Percentiles rank a stretch among this genome's conserved stretches.
These are phyloP conservation scores for Auanema sp. DNA, from an alignment of 2,888 invertebrate species.

Conservation along the genomic window DNA sequence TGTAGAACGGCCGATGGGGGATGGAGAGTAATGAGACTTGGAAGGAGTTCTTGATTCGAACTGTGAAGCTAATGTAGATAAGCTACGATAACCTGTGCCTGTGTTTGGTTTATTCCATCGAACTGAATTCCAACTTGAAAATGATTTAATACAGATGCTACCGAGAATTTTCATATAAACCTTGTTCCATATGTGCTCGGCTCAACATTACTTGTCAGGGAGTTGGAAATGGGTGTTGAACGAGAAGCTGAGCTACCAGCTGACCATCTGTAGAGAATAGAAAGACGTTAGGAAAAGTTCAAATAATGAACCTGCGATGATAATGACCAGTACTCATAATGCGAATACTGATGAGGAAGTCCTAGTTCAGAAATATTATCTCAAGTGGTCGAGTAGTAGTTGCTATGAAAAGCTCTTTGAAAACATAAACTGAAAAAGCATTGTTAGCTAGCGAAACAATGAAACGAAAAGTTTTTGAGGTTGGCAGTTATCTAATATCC, in stretches of 20 bases:
- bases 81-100: conserved; percentile 27
- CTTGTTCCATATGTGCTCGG: conserved; percentile 44
- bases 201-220: conserved; percentile 35
- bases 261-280: conserved; percentile 28
- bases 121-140: conserved; percentile 54
- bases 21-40: conserved; percentile 10
- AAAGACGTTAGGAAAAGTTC: not conserved
- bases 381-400: no score
- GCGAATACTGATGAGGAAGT: no score
- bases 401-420: no score
- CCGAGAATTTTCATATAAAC: conserved; percentile 4
- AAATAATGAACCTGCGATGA: conserved; percentile 12
- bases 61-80: conserved; percentile 33
- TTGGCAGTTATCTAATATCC: no score
- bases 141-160: no score
- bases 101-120: conserved; percentile 55
- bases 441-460: no score
- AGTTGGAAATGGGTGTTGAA: conserved; percentile 28
- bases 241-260: conserved; percentile 20
- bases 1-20: conserved; percentile 6
- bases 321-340: conserved; percentile 21
- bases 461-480: no score
- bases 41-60: conserved; percentile 30
- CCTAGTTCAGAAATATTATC: no score
- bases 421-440: no score